Base-by-base conservation (phyloP, 2,113 vertebrate genomes). In the Nansenia antarctica region DNA sequence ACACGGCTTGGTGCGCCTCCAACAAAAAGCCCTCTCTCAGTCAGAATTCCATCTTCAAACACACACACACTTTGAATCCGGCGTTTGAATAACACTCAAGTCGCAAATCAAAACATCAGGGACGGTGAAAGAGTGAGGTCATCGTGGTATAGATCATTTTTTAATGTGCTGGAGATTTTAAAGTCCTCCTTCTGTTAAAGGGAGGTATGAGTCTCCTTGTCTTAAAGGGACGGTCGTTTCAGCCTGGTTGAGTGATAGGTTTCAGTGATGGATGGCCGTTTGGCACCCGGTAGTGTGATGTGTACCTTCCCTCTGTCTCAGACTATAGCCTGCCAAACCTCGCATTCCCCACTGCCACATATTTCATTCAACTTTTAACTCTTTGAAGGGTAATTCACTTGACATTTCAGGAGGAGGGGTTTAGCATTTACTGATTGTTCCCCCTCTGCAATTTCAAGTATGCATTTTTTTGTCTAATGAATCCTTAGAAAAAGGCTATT, bases 301-400 rank as follows among this genome's bases (percentile, higher is more conserved):
- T 49, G 1, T 22, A 0, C 14, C 45, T 49, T 1, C 15, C 30
- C 55, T 31, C 29, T 58, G 26, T n/a, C 45, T n/a, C 45, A 62
- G 69, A 75, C 45, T 65, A 54, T 65, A 61, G 78, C 62, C 67
- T 57, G 89, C 87, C 88, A 91, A 89, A 85, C 79, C 87, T 77
- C 80, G 82, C 82, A 88, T 86, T 88, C 86, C 72, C 80, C 73
- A 71, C 74, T 22, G 70, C 82, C 80, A 79, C 83, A 86, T 82
- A 87, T 88, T 92, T 88, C 85, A 89, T 90, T 87, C 82, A 87
- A 82, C 86, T 87, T 90, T 87, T 90, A 85, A 86, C 87, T 90
- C 85, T 81, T 85, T 78, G 76, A 76, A 53, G 77, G 87, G 76
- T 91, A 85, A 90, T 85, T 89, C 67, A 42, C 76, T 84, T 89